Evolutionary conservation across 1,140 invertebrate species (phyloP).

Genomic region (Sinella curviseta): DNA sequence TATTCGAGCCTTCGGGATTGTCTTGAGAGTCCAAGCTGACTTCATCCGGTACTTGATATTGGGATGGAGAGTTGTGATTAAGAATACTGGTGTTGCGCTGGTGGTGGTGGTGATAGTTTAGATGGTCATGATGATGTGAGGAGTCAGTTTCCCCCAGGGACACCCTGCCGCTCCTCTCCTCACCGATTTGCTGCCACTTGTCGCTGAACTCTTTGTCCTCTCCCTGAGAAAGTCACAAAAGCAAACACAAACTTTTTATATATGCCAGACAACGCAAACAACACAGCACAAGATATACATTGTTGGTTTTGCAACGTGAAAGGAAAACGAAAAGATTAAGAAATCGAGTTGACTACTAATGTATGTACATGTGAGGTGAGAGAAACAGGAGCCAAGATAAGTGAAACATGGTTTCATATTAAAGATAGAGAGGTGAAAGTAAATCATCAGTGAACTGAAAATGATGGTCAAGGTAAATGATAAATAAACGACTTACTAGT

Average conservation of each 20-base stretch:
- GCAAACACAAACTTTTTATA: not conserved
- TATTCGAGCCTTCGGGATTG: not conserved
- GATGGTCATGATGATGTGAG: not conserved
- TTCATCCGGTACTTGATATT: not conserved
- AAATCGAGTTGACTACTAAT: too few species aligned
- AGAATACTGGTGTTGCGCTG: not conserved
- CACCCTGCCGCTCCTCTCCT: not conserved
- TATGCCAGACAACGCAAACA: not conserved
- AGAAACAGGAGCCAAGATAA: too few species aligned
- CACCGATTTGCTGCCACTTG: not conserved
- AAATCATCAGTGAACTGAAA: too few species aligned
- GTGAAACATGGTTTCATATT: too few species aligned
- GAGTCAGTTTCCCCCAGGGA: not conserved
- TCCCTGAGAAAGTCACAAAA: not conserved
- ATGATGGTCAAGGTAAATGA: too few species aligned
- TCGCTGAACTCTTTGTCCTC: slow-evolving; percentile 13
- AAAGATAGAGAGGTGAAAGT: too few species aligned
- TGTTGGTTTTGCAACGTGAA: too few species aligned
- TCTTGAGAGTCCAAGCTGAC: not conserved
- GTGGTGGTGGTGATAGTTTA: not conserved
- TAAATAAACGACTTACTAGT: too few species aligned
- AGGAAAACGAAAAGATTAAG: too few species aligned
- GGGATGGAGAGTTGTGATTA: not conserved
- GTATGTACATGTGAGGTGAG: too few species aligned
- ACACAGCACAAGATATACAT: not conserved